Base-by-base conservation (phyloP, 2,113 vertebrate species). In the Irena cyanogastra region DNA sequence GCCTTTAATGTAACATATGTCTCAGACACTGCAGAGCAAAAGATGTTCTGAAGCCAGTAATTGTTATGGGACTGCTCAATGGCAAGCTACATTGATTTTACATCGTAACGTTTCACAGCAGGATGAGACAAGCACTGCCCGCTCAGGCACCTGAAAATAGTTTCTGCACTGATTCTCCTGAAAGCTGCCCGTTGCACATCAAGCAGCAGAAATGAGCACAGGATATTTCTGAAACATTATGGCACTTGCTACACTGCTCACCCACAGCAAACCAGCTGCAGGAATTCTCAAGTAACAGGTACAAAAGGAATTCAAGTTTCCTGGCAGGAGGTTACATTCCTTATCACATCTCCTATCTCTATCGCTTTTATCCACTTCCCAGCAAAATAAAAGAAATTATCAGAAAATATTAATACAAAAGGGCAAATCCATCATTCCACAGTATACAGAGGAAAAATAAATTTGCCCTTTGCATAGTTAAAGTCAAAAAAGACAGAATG, bases 21-120 rank as follows among this genome's bases (percentile, higher is more conserved):
- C 74, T 89, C 45, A 45, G 79, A 57, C 22, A 77, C 52, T 22
- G 35, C 8, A 35, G 50, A 59, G 30, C 15, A 88, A 57, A 79
- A 27, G 33, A 24, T 42, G 30, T 35, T 90, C 31, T 16, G 28
- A 39, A 83, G 70, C 49, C n/a, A 89, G 1, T 68, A 91, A 79
- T 42, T 66, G 50, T 57, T 70, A 57, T 7, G 57, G 65, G 66
- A 83, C 75, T 57, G 39, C 11, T 90, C 22, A 59, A 80, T 54
- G 35, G 13, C 61, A 65, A 94, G 35, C 26, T 76, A 57, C 70
- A 80, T 27, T 87, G 84, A 90, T 95, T 92, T 94, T 70, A 76
- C 45, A 56, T 85, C 37, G 24, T 6, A 84, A 71, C 57, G 53
- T 52, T 91, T 89, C 78, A 83, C 54, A 65, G 63, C 49, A 45